These are phyloP conservation scores for Dascyllus trimaculatus DNA, from an alignment of 2,113 vertebrate species.

Conservation along the genomic window DNA sequence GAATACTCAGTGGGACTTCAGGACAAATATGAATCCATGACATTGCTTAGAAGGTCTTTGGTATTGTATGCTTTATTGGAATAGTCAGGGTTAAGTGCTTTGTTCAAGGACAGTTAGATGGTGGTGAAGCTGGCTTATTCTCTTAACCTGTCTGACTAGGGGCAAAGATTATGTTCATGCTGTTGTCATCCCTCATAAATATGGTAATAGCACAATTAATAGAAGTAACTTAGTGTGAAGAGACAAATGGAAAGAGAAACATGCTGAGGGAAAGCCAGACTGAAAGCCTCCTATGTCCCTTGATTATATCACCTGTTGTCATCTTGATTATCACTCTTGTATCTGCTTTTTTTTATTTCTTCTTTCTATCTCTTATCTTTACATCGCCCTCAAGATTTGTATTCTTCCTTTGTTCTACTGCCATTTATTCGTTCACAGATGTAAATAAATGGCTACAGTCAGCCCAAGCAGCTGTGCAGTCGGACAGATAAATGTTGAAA, in stretches of 20 bases:
- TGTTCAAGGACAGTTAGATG: constrained; percentile 8
- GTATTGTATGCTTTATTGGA: constrained; percentile 22
- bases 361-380: too few species aligned
- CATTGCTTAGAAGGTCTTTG: constrained; percentile 31
- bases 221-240: background rate
- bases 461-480: background rate
- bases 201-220: background rate
- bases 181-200: constrained; percentile 19
- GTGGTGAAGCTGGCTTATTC: background rate
- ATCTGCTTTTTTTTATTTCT: too few species aligned
- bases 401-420: constrained; percentile 2
- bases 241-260: background rate
- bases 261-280: background rate
- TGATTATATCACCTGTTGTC: too few species aligned
- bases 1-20: constrained; percentile 5
- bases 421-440: background rate
- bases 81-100: constrained; percentile 10
- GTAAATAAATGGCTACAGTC: background rate
- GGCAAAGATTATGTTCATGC: constrained; percentile 1
- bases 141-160: constrained; percentile 6
- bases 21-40: constrained; percentile 49
- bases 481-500: constrained; percentile 10
- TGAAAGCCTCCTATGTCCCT: background rate
- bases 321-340: too few species aligned
- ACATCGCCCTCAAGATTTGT: background rate